These are phyloP conservation scores for Acanthosepion lycidas DNA, from an alignment of 2,888 invertebrate genomes.

Conservation along the genomic window DNA sequence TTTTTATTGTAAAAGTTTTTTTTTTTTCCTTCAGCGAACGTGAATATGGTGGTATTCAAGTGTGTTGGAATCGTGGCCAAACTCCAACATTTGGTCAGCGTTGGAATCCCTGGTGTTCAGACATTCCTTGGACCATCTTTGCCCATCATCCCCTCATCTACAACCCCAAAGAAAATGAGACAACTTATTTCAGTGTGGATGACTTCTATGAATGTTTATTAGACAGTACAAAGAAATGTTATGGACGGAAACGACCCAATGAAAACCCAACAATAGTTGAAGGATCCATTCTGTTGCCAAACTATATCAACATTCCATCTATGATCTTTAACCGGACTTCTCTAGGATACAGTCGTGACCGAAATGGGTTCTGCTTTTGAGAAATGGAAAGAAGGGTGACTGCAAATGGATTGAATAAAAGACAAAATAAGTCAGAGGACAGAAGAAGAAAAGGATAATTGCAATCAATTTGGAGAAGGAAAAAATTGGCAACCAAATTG, in stretches of 20 bases:
- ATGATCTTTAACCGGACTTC: constrained; percentile 86
- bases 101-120: constrained; percentile 89
- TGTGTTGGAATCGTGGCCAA: constrained; percentile 86
- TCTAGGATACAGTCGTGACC: constrained; percentile 89
- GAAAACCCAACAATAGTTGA: constrained; percentile 67
- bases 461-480: not conserved
- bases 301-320: constrained; percentile 86
- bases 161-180: constrained; percentile 72
- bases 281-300: constrained; percentile 82
- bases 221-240: constrained; percentile 62
- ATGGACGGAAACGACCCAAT: constrained; percentile 62
- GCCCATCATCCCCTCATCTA: constrained; percentile 83
- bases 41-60: constrained; percentile 82
- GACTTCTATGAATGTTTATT: constrained; percentile 74
- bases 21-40: constrained; percentile 79
- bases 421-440: not conserved
- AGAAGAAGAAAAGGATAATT: not conserved
- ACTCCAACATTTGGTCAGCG: constrained; percentile 79
- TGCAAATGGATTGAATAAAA: not conserved
- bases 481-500: not conserved
- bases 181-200: constrained; percentile 74
- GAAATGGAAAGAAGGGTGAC: not conserved
- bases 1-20: not conserved
- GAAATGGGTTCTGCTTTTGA: constrained; percentile 84
- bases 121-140: constrained; percentile 86